Conservation (phyloP, 2,888 invertebrate genomes). For the Ypsolopha sequella region DNA sequence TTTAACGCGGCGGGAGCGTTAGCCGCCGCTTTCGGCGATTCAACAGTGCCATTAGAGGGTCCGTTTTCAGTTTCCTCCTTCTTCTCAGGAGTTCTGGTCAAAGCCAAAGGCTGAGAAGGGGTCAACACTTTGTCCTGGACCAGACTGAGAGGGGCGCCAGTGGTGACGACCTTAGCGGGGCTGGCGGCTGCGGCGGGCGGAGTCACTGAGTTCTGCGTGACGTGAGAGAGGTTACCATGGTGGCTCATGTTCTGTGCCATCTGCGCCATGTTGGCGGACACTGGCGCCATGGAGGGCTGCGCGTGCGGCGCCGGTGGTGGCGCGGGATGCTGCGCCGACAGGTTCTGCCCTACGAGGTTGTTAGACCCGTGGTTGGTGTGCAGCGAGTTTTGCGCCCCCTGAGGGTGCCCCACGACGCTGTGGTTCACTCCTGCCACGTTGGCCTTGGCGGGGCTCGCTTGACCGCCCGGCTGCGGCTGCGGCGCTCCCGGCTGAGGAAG, state of each 20-base stretch:
- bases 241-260: slow-evolving; percentile 68
- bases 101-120: slow-evolving; percentile 43
- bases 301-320: slow-evolving; percentile 41
- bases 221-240: slow-evolving; percentile 61
- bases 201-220: slow-evolving; percentile 47
- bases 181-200: slow-evolving; percentile 36
- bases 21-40: slow-evolving; percentile 44
- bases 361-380: slow-evolving; percentile 30
- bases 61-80: slow-evolving; percentile 48
- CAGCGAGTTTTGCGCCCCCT: slow-evolving; percentile 50
- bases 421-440: slow-evolving; percentile 56
- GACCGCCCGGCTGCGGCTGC: slow-evolving; percentile 53
- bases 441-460: slow-evolving; percentile 54
- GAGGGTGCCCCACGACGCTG: slow-evolving; percentile 52
- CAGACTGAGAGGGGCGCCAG: slow-evolving; percentile 53
- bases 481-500: slow-evolving; percentile 62
- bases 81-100: slow-evolving; percentile 60
- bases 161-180: slow-evolving; percentile 42
- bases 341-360: slow-evolving; percentile 51
- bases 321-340: slow-evolving; percentile 40
- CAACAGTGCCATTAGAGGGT: slow-evolving; percentile 56
- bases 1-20: slow-evolving; percentile 41
- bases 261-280: slow-evolving; percentile 64
- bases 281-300: slow-evolving; percentile 60
- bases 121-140: slow-evolving; percentile 48